These are phyloP conservation scores for Chaetodon trifascialis DNA, from an alignment of 2,113 vertebrate genomes.

Conservation along the genomic window DNA sequence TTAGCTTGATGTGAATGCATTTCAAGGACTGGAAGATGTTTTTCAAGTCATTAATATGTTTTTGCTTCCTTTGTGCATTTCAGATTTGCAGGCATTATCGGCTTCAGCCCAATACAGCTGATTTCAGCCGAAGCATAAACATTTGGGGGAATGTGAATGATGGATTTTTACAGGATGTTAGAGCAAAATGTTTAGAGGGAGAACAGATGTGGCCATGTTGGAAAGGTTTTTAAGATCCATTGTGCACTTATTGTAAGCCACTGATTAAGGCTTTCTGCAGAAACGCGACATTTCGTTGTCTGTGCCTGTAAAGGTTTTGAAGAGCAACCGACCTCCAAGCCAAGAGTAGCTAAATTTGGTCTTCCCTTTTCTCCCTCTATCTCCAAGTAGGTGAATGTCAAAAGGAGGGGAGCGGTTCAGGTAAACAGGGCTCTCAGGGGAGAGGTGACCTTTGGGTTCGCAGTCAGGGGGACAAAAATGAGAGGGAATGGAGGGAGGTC, in stretches of 20 bases:
- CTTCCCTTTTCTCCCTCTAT: conserved; percentile 45
- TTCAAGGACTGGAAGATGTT: neutral
- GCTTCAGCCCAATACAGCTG: neutral
- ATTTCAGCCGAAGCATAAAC: neutral
- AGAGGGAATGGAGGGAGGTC: conserved; percentile 3
- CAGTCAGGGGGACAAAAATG: conserved; percentile 72
- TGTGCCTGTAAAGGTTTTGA: conserved; percentile 17
- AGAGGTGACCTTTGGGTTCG: conserved; percentile 77
- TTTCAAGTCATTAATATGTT: neutral
- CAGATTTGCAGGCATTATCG: neutral
- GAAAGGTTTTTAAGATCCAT: conserved; percentile 9
- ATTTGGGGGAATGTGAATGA: neutral
- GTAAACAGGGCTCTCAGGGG: conserved; percentile 79
- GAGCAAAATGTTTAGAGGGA: no score
- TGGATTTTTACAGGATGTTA: neutral
- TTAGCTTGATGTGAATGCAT: neutral
- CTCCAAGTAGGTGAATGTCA: conserved; percentile 77
- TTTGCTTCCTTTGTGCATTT: neutral
- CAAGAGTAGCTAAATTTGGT: conserved; percentile 36
- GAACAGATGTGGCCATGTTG: neutral
- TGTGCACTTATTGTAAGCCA: neutral
- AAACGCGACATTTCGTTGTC: conserved; percentile 25
- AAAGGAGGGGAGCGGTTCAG: conserved; percentile 68
- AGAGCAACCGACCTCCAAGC: conserved; percentile 14
- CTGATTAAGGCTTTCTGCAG: conserved; percentile 23